Evolutionary conservation across 2,888 invertebrate genomes (phyloP), one percentile per base, ranked within the genome.

Genomic region (Harpalus rubripes): DNA sequence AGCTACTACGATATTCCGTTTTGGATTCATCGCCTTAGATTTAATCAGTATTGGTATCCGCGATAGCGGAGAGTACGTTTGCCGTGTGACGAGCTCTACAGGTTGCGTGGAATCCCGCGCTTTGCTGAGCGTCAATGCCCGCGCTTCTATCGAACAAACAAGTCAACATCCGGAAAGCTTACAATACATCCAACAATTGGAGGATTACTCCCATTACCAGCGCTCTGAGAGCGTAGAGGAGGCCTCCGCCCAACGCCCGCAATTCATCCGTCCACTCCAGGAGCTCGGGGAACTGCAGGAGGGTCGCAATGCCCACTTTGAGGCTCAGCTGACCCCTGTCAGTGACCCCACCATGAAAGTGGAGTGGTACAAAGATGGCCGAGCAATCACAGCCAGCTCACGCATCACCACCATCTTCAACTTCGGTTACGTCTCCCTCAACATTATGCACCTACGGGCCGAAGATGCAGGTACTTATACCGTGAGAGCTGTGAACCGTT

Each of bases 391-490:
- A 92, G 98, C 98, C 90, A 98, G 99, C 93, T 98, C 98, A 91
- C 95, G 98, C 93, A 98, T 98, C 93, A 97, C 97, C 91, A 97
- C 98, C 91, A 97, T 98, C 94, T 98, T 98, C 95, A 99, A 98
- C 95, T 98, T 99, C 95, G 98, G 98, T 91, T 98, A 98, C 94
- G 98, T 98, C 93, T 98, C 98, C 93, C 96, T 99, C 90, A 98
- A 98, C 93, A 98, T 99, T 92, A 94, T 98, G 95, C 98, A 98
- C 95, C 96, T 98, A 94, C 96, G 98, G 93, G 95, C 96, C 94
- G 99, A 99, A 95, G 99, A 99, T 95, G 96, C 97, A 90, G 98
- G 98, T 92, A 96, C 96, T 92, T 98, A 98, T 89, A 97, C 97
- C 89, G 96, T 96, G 91, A 95, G 97, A 90, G 98, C 98, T 92